Base-by-base conservation (phyloP, 1,140 invertebrate genomes). In the Fopius arisanus region DNA sequence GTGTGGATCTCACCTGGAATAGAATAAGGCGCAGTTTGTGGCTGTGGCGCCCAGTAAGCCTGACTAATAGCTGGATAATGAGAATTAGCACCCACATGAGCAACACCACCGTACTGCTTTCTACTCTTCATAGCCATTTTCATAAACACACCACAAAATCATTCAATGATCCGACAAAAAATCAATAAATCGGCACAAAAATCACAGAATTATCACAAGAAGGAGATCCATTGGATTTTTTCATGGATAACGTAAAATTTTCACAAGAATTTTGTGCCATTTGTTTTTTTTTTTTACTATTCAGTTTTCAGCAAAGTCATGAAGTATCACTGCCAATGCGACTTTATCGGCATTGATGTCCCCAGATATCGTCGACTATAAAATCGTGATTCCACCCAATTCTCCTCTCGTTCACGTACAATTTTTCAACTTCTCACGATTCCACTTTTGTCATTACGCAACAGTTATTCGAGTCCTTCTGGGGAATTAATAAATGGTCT, bases 21-120 rank as follows among this genome's bases (percentile, higher is more conserved):
- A 78, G 93, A 90, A 87, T 94, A 93, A 79, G 92, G 93, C 78
- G 91, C 92, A 78, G 91, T 91, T 86, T 92, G 91, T 67, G 92
- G 90, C 78, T 93, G 91, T 74, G 93, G 92, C 79, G 93, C 91
- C 93, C 93, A 94, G 85, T 94, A 94, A 81, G 92, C 91, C 81
- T 92, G 91, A 87, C 91, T 93, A 88, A 94, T 94, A 75, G 93
- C 90, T 79, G 93, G 93, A 89, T 94, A 94, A 82, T 89, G 89
- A 68, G 77, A 81, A 81, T 29, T 77, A 76, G 73, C 51, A 74
- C 72, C 74, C 54, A 82, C 65, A 67, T 82, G 80, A 65, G 72
- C 78, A 10, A 77, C 79, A 62, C 86, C 85, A 43, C 76, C 72
- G 40, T 82, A 78, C 68, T 82, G 82, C 78, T 86, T 88, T 73